Base-by-base conservation (phyloP, 2,888 invertebrate genomes). In the Epirrhoe alternata region DNA sequence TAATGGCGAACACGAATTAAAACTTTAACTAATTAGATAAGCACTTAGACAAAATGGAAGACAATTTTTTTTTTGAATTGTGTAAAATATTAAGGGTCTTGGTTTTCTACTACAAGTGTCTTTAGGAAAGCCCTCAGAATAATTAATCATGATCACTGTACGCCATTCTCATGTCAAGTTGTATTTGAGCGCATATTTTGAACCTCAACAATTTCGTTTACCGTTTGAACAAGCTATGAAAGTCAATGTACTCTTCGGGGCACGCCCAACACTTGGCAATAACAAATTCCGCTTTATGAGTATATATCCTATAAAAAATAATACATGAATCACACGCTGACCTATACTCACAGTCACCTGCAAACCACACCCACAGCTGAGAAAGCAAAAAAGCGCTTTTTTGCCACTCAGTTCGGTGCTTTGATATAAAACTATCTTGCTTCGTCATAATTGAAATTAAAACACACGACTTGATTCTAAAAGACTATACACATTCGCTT, bases 171-270 rank as follows among this genome's bases (percentile, higher is more conserved):
- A 10, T 38, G 8, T 38, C 5, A 12, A 42, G 8, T 35, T 1
- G 4, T 10, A 8, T 38, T 38, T 12, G 38, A 42, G 38, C 38
- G 12, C 12, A 42, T 10, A 12, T 42, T 42, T 42, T 12, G 12
- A 5, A 12, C 24, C 55, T 38, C 53, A 16, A 12, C 12, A 55
- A 24, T 38, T 54, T 33, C 30, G 49, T 63, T 60, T 55, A 56
- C 64, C 55, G 64, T 52, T 63, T 49, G 30, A 51, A 30, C 53
- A 57, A 66, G 30, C 49, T 17, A 61, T 31, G 58, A 51, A 45
- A 58, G 67, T 67, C 67, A 67, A 63, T 16, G 67, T 42, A 67
- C 67, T 63, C 52, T 14, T 50, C 47, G 50, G 62, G 51, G 17
- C 16, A 62, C 59, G 51, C 31, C 42, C 35, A 56, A 2, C 33